Evolutionary conservation across 2,888 invertebrate species (phyloP).

Genomic region (Zaprionus obscuricornis): DNA sequence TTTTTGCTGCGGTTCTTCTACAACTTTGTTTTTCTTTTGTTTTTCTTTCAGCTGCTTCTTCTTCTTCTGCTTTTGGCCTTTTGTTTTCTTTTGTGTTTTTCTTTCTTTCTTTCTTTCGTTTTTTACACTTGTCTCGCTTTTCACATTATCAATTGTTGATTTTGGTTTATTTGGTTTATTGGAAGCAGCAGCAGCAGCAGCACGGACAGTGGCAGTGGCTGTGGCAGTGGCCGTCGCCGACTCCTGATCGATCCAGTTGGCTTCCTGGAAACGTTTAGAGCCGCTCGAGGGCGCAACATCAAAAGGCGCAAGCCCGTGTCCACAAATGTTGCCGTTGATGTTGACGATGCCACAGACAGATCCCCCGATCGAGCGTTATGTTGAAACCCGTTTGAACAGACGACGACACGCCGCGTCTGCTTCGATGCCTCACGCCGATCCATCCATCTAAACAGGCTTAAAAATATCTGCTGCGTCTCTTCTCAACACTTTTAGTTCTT

Average conservation of each 20-base stretch:
- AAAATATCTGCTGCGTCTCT: too few species aligned
- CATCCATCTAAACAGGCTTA: constrained; percentile 72
- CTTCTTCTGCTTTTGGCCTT: neutral
- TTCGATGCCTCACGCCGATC: constrained; percentile 67
- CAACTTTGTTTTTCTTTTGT: constrained; percentile 4
- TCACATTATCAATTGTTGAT: constrained; percentile 40
- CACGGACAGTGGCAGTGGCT: constrained; percentile 35
- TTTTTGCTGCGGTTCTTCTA: neutral
- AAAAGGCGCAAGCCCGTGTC: constrained; percentile 57
- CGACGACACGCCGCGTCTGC: constrained; percentile 55
- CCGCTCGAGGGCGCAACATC: constrained; percentile 70
- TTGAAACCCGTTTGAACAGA: constrained; percentile 68
- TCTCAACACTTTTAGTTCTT: constrained; percentile 11
- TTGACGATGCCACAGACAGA: constrained; percentile 35
- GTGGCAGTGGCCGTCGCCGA: neutral
- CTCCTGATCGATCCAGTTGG: constrained; percentile 56
- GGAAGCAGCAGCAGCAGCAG: constrained; percentile 29
- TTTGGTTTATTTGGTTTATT: constrained; percentile 54
- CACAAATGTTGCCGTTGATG: neutral
- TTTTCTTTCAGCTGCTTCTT: constrained; percentile 17
- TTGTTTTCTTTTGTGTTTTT: constrained; percentile 17
- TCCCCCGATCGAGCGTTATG: constrained; percentile 56
- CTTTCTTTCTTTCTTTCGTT: constrained; percentile 3
- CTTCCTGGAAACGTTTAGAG: constrained; percentile 64
- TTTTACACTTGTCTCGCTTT: constrained; percentile 15